Percentiles rank a stretch among this genome's conserved stretches.
Conservation (phyloP, 2,797 vertebrate species). For the Taenioides sp. region DNA sequence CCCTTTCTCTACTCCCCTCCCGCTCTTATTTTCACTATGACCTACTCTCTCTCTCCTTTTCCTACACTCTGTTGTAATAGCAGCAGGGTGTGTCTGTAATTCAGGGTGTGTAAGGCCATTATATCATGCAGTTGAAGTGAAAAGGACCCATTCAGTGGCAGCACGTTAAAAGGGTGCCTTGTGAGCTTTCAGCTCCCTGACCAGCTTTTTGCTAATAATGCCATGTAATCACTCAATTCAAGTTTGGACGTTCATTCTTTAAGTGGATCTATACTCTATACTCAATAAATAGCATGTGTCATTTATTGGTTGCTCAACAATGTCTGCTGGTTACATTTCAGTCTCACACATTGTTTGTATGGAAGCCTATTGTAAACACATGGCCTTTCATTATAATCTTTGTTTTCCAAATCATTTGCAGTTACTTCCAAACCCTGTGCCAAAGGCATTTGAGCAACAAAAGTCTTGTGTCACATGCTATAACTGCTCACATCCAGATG, state of each 20-base stretch:
- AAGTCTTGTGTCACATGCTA: neutral
- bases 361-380: constrained; percentile 18
- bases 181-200: constrained; percentile 31
- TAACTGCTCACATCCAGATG: constrained; percentile 23
- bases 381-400: constrained; percentile 3
- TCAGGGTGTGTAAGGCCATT: constrained; percentile 65
- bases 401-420: constrained; percentile 23
- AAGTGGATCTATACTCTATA: constrained; percentile 17
- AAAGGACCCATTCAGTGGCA: constrained; percentile 59
- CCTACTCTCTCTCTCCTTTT: constrained; percentile 36
- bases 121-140: constrained; percentile 60
- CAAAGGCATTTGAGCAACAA: constrained; percentile 6
- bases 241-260: constrained; percentile 29
- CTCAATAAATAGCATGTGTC: neutral
- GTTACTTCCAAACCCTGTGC: constrained; percentile 3
- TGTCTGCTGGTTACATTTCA: constrained; percentile 21
- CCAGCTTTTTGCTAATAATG: constrained; percentile 20
- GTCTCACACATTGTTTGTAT: constrained; percentile 9
- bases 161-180: constrained; percentile 39
- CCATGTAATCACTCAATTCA: constrained; percentile 38
- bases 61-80: constrained; percentile 52
- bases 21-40: constrained; percentile 39
- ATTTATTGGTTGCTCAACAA: constrained; percentile 6
- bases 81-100: constrained; percentile 73
- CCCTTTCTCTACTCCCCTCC: constrained; percentile 35